Evolutionary conservation across 2,888 invertebrate genomes (phyloP), one percentile per base, ranked within the genome.

Genomic region (Spatulosminthurus flaviceps): DNA sequence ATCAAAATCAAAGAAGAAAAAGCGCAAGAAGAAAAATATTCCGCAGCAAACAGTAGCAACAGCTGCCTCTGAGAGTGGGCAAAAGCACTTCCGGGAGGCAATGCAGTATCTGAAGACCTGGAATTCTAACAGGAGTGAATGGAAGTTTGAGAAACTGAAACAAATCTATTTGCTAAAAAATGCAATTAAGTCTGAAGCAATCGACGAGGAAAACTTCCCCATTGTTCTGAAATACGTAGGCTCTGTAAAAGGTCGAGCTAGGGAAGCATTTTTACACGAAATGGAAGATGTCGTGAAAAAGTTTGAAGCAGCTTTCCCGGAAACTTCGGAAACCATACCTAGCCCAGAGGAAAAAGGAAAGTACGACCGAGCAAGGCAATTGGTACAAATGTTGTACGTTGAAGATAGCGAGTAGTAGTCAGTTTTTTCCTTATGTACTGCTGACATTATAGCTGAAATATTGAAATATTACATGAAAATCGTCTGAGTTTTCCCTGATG

Each of bases 111-210:
- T 85, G 11, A 75, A 82, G 42, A 90, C 92, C 86, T 94, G 94
- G 94, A 92, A 93, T 87, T 89, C 93, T 86, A 89, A 91, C 81
- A 90, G 88, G 82, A 88, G 88, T 67, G 90, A 92, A 85, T 94
- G 94, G 94, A 94, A 93, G 87, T 94, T 94, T 87, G 92, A 92
- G 87, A 94, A 94, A 87, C 87, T 92, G 0, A 91, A 91, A 81
- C 94, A 94, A 88, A 90, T 92, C n/a, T 94, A 93, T 90, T 88
- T 94, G 73, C 91, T 91, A 83, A 92, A 92, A 82, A 90, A 93
- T 85, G 81, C 82, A 28, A 66, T 83, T n/a, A 80, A 80, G 41
- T 60, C 72, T 1, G 24, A 26, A 13, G 26, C 60, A 13, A 78
- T 83, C 24, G 80, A 81, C 76, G 90, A 91, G 66, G 88, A 90